Evolutionary conservation across 2,888 invertebrate genomes (phyloP), one percentile per base, ranked within the genome.

Genomic region (Meiosimyza platycephala): DNA sequence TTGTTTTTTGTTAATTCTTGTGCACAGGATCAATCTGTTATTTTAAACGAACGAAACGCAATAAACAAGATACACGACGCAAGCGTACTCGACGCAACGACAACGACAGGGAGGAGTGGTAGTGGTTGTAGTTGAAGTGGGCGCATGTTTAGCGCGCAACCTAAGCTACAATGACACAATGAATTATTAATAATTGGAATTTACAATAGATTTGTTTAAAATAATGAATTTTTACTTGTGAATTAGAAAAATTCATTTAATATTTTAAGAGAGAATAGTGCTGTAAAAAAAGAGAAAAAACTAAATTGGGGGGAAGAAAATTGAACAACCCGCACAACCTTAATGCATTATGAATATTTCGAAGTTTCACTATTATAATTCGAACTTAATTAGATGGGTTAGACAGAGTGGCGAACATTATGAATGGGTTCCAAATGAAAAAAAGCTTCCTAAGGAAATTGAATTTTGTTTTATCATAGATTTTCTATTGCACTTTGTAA

Each of bases 141-240:
- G 72, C 71, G 72, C 68, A 66, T 62, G 71, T 74, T 74, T 68
- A 72, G 72, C 71, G 79, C 80, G 78, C 80, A 80, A 81, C 81
- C 81, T 81, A 81, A 81, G 81, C 81, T 98, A 98, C 95, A 96
- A 83, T 60, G 87, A 86, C 77, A 78, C 79, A 79, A 82, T 72
- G 79, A 79, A 80, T 79, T 78, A 79, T 79, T 78, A 78, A 78
- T 77, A 76, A 72, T 72, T 55, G 63, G 18, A 48, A 50, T 70
- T 75, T 74, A 73, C 65, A 70, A 65, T 74, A 68, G 47, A 57
- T 70, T 65, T 47, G 54, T 47, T 13, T 47, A n/a, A 33, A 62
- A 51, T 15, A 33, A 63, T 63, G 16, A 63, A 15, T 15, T 72
- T 33, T 69, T 64, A 60, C 75, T 22, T 76, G 74, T 72, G 70